Evolutionary conservation across 2,888 invertebrate species (phyloP).

Genomic region (Xestobium rufovillosum): DNA sequence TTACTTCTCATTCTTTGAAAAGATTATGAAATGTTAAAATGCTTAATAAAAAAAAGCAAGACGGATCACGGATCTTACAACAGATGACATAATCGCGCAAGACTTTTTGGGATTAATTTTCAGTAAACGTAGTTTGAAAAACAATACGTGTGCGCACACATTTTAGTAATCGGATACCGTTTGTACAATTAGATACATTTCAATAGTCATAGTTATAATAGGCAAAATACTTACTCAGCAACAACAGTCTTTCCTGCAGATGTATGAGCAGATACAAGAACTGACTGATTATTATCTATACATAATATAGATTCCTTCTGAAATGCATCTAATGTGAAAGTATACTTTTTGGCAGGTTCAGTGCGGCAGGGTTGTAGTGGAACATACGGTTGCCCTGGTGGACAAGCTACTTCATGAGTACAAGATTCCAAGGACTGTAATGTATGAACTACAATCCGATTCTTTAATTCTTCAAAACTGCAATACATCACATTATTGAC

Average conservation of each 20-base stretch:
- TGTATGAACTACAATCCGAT: constrained; percentile 79
- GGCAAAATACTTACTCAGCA: constrained; percentile 90
- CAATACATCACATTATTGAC: too few relatives aligned
- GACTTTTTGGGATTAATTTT: too few relatives aligned
- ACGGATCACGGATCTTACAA: too few relatives aligned
- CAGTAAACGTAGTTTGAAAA: too few relatives aligned
- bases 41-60: too few relatives aligned
- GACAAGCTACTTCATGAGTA: constrained; percentile 93
- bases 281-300: constrained; percentile 96
- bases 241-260: constrained; percentile 99
- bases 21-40: too few relatives aligned
- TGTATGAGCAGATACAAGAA: constrained; percentile 97
- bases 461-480: constrained; percentile 67
- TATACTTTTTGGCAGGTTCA: constrained; percentile 85
- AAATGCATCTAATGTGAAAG: constrained; percentile 94
- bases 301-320: constrained; percentile 95
- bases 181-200: too few relatives aligned
- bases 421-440: constrained; percentile 89
- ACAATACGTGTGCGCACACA: too few relatives aligned
- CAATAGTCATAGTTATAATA: too few relatives aligned
- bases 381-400: constrained; percentile 75
- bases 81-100: too few relatives aligned
- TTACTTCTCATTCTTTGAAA: too few relatives aligned
- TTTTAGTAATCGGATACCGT: too few relatives aligned
- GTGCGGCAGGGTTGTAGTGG: constrained; percentile 50